Base-by-base conservation (phyloP, 2,888 invertebrate genomes). In the Fragum fragum region DNA sequence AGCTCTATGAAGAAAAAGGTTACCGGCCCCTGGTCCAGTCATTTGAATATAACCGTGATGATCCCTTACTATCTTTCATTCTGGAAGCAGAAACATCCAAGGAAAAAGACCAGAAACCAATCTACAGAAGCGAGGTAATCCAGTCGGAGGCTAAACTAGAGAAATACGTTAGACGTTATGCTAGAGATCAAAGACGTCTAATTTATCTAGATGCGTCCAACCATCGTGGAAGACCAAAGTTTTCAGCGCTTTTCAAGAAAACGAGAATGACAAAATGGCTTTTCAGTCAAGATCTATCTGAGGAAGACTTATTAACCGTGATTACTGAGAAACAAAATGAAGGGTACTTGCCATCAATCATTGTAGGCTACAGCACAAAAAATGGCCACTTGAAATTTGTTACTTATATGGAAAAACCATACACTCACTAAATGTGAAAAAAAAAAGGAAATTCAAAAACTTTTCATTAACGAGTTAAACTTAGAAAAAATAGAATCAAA, bases 191-290 rank as follows among this genome's bases (percentile, higher is more conserved):
- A 39, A 85, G 89, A 28, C 84, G 87, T 39, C 78, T 93, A 47
- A 85, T 89, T 23, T 92, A 92, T 76, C 85, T 93, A 11, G 91
- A 93, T 73, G 89, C 89, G 0, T 89, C 91, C 23, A 83, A 86
- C 61, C 86, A 87, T 53, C 86, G 90, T n/a, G 90, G 89, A 16
- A 90, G 86, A 73, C 88, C 91, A 6, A 81, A 85, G 68, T 92
- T 93, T 79, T 92, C 92, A n/a, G 92, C 92, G 9, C 86, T 93
- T 1, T 93, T 92, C 86, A 88, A 88, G 57, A 89, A 91, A 74
- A 88, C 88, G 16, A 78, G 81, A 23, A 81, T 83, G 39, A 85
- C 82, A 6, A 80, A 83, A 47, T 92, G 92, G 88, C 73, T 90
- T 7, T 89, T 93, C 70, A 89, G 91, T 61, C 81, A 85, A 18